Conservation (phyloP, 2,888 invertebrate genomes). For the Anarsia innoxiella region DNA sequence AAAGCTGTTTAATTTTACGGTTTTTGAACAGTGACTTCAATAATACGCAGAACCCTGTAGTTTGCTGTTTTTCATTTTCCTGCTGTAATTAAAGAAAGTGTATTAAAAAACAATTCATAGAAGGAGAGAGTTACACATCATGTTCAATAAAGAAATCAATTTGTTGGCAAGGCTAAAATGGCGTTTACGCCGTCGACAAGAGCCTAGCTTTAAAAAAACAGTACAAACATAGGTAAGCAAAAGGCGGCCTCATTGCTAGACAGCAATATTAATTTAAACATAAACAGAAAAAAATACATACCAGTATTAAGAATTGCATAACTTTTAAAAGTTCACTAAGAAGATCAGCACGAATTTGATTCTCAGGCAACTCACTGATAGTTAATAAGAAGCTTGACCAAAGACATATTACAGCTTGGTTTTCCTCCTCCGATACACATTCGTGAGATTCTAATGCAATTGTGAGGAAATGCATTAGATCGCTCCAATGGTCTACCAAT, state of each 20-base stretch:
- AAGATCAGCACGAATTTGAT: slow-evolving; percentile 40
- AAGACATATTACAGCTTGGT: slow-evolving; percentile 39
- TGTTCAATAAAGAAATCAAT: too few relatives aligned
- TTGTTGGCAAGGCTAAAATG: too few relatives aligned
- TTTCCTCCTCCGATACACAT: slow-evolving; percentile 18
- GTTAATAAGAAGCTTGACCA: slow-evolving; percentile 49
- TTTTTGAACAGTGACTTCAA: slow-evolving; percentile 30
- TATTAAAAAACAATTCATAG: too few relatives aligned
- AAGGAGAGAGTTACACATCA: too few relatives aligned
- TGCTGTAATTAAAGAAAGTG: too few relatives aligned
- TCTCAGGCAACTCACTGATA: slow-evolving; percentile 41
- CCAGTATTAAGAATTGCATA: too few relatives aligned
- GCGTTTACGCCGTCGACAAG: too few relatives aligned
- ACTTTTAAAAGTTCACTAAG: slow-evolving; percentile 36
- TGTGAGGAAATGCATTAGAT: slow-evolving; percentile 43
- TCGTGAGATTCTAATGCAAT: slow-evolving; percentile 29
- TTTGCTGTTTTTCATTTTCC: too few relatives aligned
- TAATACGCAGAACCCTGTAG: neutral
- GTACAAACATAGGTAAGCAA: too few relatives aligned
- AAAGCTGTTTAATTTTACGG: slow-evolving; percentile 20
- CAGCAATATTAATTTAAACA: too few relatives aligned
- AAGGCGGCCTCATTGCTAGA: too few relatives aligned
- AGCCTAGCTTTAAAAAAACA: too few relatives aligned
- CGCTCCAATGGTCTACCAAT: slow-evolving; percentile 39
- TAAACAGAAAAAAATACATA: slow-evolving; percentile 27